These are phyloP conservation scores for Tetropium fuscum DNA, from an alignment of 2,888 invertebrate species.

Conservation along the genomic window DNA sequence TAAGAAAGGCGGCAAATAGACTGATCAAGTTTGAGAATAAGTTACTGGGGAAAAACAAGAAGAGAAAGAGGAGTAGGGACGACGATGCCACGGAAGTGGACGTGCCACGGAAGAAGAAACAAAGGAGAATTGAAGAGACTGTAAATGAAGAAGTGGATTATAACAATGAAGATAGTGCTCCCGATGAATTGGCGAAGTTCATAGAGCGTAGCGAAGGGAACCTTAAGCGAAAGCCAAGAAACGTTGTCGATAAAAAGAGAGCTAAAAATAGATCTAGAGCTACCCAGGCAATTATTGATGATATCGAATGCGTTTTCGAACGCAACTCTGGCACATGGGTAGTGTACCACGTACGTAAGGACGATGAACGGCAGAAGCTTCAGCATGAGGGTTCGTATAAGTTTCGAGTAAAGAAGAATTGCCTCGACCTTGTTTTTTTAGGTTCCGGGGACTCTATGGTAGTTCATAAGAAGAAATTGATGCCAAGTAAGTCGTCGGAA, in stretches of 20 bases:
- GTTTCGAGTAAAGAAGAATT: not conserved
- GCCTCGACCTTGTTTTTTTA: constrained; percentile 7
- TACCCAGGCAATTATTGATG: constrained; percentile 23
- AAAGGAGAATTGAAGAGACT: not conserved
- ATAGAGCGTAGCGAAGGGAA: constrained; percentile 11
- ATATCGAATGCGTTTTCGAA: constrained; percentile 53
- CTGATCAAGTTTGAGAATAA: constrained; percentile 61
- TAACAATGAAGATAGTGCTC: not conserved
- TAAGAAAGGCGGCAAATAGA: constrained; percentile 57
- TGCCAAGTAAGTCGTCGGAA: not conserved
- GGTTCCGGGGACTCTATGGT: not conserved
- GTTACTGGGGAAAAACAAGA: constrained; percentile 59
- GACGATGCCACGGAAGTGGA: constrained; percentile 41
- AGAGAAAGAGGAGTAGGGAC: constrained; percentile 39
- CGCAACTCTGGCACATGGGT: constrained; percentile 62
- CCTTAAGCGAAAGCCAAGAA: not conserved
- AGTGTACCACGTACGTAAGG: constrained; percentile 32
- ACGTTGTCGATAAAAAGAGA: constrained; percentile 20
- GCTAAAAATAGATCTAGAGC: constrained; percentile 40
- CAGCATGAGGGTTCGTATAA: constrained; percentile 3
- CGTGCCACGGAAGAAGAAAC: constrained; percentile 35
- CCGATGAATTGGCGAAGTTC: not conserved
- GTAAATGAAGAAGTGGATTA: not conserved
- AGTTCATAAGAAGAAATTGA: not conserved
- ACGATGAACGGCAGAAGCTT: no score